Evolutionary conservation across 2,888 invertebrate genomes (phyloP), one percentile per base, ranked within the genome.

Genomic region (Limnephilus auricula): DNA sequence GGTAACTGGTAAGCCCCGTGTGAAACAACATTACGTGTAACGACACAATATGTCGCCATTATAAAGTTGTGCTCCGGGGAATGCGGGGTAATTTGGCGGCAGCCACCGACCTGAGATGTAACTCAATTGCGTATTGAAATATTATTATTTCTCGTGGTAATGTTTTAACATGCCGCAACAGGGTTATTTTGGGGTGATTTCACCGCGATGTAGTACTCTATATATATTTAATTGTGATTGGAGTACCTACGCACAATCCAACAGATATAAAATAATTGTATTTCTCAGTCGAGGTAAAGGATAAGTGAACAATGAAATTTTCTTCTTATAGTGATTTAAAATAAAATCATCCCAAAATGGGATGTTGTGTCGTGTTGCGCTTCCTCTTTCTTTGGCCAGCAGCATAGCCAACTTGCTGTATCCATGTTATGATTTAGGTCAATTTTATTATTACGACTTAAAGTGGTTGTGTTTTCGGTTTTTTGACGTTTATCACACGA

Each of bases 11-110:
- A 87, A 87, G 65, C 87, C 65, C 65, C 34, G 50, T 65, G 87
- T 65, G 87, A 87, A 87, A 87, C 25, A 32, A 32, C 87, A 87
- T 87, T 87, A 87, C 32, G 34, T 34, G 32, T 87, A 87, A 87
- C 87, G 87, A 87, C 65, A 87, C 87, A 87, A 87, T 87, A 87
- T 87, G 87, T 87, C 65, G 87, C 87, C 87, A 65, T 87, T 65
- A 87, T 34, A 30, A 65, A 50, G 50, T 87, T 65, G 65, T 65
- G 50, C 87, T 87, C 65, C 18, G 30, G 87, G 87, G 87, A 87
- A 87, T 50, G 25, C 85, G 34, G 37, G 34, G 45, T 85, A 30
- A 85, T 85, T 85, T 85, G 4, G 25, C 85, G n/a, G 12, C 85
- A 5, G 34, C 15, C 40, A 12, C 45, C 13, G 45, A 34, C 40